Conservation (phyloP, 1,140 invertebrate genomes). For the Heterodera schachtii region DNA sequence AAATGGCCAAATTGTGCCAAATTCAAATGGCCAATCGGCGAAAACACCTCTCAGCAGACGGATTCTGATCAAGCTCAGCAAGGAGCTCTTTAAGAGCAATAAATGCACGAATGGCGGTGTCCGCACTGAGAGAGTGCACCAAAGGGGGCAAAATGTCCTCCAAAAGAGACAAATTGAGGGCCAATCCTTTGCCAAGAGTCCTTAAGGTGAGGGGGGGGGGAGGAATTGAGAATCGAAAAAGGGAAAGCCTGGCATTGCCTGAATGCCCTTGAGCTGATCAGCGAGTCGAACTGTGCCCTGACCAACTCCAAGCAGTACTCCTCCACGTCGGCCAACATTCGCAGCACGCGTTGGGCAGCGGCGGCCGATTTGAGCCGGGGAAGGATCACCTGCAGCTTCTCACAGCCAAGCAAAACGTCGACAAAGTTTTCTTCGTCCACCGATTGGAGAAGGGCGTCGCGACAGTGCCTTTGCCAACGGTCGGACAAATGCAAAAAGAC, state of each 20-base stretch:
- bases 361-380: conserved; percentile 50
- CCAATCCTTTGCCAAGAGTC: conserved; percentile 54
- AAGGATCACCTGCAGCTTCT: conserved; percentile 56
- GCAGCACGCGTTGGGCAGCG: conserved; percentile 47
- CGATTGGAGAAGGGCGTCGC: conserved; percentile 48
- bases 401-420: conserved; percentile 59
- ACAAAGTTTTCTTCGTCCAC: conserved; percentile 59
- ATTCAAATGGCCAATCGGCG: neutral
- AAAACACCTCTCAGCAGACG: neutral
- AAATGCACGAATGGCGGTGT: conserved; percentile 58
- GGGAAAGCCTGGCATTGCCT: neutral
- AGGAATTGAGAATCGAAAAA: neutral
- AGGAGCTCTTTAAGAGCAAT: conserved; percentile 55
- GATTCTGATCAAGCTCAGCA: conserved; percentile 35
- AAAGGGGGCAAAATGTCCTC: conserved; percentile 60
- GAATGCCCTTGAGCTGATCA: conserved; percentile 57
- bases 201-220: conserved; percentile 3
- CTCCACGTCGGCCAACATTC: conserved; percentile 51
- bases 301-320: conserved; percentile 62
- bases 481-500: conserved; percentile 58
- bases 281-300: conserved; percentile 47
- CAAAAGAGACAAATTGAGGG: conserved; percentile 56
- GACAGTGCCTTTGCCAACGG: conserved; percentile 59
- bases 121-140: conserved; percentile 55
- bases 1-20: neutral